phyloP scores from a whole-genome alignment of 2,113 vertebrate genomes.

The Fregata magnificens region DNA sequence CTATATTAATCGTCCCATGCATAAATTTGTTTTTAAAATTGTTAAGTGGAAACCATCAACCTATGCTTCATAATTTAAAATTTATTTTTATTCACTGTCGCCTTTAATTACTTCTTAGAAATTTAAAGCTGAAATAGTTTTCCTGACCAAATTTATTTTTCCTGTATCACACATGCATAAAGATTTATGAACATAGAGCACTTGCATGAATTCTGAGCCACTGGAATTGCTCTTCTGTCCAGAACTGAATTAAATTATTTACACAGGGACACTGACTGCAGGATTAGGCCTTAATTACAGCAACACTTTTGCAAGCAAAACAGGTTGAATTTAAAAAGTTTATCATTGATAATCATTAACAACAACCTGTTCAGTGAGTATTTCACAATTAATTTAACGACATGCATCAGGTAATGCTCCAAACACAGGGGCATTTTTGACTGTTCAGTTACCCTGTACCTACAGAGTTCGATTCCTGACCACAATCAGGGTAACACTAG shows the following conservation, averaged over 20 bases:
- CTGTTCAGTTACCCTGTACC: not conserved
- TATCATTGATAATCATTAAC: not conserved
- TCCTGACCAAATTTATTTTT: not conserved
- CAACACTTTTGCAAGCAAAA: not conserved
- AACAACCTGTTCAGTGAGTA: not conserved
- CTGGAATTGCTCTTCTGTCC: not conserved
- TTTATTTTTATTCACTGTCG: not conserved
- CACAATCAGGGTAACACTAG: too few relatives aligned
- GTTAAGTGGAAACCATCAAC: not conserved
- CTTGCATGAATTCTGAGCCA: not conserved
- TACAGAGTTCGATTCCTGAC: not conserved
- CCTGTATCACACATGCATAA: not conserved
- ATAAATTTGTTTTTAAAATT: constrained; percentile 31
- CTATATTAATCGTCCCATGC: not conserved
- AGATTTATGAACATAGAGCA: not conserved
- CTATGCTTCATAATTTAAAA: not conserved
- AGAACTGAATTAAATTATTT: not conserved
- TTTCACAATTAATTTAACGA: not conserved
- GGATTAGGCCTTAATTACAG: not conserved
- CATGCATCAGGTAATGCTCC: not conserved
- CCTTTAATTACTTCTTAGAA: not conserved
- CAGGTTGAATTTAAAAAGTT: not conserved
- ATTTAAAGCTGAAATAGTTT: not conserved
- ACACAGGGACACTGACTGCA: not conserved
- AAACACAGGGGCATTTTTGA: not conserved